Evolutionary conservation across 2,797 vertebrate genomes (phyloP).

Genomic region (Eulemur coronatus): DNA sequence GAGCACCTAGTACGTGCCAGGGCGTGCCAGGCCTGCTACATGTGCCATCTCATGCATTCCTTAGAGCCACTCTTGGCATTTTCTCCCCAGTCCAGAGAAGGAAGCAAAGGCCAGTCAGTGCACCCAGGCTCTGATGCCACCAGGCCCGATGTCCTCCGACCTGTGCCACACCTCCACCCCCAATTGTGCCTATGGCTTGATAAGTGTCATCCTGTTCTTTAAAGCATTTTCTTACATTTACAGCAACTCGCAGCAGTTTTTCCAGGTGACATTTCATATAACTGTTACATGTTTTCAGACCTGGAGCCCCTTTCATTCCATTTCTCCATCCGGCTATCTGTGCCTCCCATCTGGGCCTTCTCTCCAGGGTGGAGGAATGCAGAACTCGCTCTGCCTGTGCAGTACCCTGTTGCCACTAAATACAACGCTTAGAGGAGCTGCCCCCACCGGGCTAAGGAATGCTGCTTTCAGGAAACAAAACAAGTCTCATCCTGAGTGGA

Average conservation of each 20-base stretch:
- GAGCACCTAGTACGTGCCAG: not conserved
- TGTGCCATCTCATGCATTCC: accelerated
- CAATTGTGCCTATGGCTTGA: not conserved
- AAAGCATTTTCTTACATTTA: not conserved
- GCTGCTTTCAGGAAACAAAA: not conserved
- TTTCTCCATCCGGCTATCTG: not conserved
- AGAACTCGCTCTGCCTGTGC: not conserved
- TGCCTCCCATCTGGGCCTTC: not conserved
- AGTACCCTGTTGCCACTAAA: not conserved
- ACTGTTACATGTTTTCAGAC: not conserved
- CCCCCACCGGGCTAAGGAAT: not conserved
- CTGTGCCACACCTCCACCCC: accelerated
- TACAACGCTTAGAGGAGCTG: not conserved
- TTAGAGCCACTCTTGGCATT: no score
- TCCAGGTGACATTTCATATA: not conserved
- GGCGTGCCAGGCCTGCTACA: not conserved
- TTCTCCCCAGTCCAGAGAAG: not conserved
- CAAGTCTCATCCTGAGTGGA: not conserved
- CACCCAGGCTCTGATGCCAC: not conserved
- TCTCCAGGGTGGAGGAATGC: not conserved
- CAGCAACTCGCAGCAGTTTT: not conserved
- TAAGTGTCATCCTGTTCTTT: not conserved
- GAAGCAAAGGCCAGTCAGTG: not conserved
- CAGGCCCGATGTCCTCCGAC: not conserved
- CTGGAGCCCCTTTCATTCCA: not conserved